A percentile compares a stretch with the other conserved stretches of the same genome.
phyloP scores from a whole-genome alignment of 2,113 vertebrate genomes.

The Oncorhynchus mykiss region DNA sequence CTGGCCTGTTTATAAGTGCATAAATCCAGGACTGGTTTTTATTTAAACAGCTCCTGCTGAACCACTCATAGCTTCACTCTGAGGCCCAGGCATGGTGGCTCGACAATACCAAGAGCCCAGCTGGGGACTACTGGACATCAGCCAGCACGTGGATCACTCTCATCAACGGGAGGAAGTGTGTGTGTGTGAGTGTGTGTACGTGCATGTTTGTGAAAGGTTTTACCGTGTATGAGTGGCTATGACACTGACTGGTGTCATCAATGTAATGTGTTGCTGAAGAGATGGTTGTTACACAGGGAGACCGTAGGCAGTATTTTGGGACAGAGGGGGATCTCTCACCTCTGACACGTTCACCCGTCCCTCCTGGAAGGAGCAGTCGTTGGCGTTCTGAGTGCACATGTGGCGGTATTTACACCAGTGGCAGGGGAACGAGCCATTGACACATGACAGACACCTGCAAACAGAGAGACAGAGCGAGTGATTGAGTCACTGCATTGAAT shows the following conservation, averaged over 20 bases:
- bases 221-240: too few relatives aligned
- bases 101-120: constrained; percentile 8
- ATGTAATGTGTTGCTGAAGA: too few relatives aligned
- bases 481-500: not conserved
- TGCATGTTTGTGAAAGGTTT: not conserved
- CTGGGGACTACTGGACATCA: not conserved
- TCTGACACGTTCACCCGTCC: constrained; percentile 93
- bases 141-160: not conserved
- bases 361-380: constrained; percentile 95
- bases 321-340: constrained; percentile 71
- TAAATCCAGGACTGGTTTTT: constrained; percentile 2
- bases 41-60: not conserved
- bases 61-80: not conserved
- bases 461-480: not conserved
- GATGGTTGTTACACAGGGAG: too few relatives aligned
- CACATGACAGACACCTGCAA: constrained; percentile 89
- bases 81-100: constrained; percentile 55
- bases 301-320: not conserved
- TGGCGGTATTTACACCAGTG: constrained; percentile 99
- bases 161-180: not conserved
- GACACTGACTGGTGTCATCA: too few relatives aligned
- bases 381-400: constrained; percentile 92
- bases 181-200: not conserved
- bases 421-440: constrained; percentile 92
- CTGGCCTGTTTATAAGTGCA: not conserved